phyloP scores from a whole-genome alignment of 2,888 invertebrate genomes.

The Drosophila paramelanica region DNA sequence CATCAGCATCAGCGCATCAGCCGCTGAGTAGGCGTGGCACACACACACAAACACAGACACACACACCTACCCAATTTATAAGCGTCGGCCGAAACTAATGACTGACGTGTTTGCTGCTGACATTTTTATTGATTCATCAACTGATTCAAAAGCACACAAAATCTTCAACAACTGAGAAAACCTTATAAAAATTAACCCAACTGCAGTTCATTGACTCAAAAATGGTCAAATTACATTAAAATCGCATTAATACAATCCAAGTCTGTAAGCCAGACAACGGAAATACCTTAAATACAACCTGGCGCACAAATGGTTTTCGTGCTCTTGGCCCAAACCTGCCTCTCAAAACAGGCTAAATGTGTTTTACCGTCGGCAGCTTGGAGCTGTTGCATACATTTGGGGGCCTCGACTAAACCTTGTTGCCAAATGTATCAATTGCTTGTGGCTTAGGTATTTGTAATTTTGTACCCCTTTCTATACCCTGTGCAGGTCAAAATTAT shows the following conservation, averaged over 20 bases:
- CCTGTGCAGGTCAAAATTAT: neutral
- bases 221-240: constrained; percentile 42
- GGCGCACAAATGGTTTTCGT: constrained; percentile 12
- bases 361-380: constrained; percentile 13
- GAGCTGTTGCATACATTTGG: constrained; percentile 18
- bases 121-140: constrained; percentile 71
- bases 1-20: constrained; percentile 12
- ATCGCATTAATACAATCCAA: constrained; percentile 25
- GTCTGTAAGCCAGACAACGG: constrained; percentile 16
- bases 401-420: neutral
- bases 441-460: constrained; percentile 1
- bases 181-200: neutral
- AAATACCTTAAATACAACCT: constrained; percentile 18
- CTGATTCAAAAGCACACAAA: constrained; percentile 11
- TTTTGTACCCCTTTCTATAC: neutral
- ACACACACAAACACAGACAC: neutral
- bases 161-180: neutral
- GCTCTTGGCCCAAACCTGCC: neutral
- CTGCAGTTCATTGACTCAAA: constrained; percentile 19
- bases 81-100: constrained; percentile 60
- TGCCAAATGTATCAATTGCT: constrained; percentile 22
- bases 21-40: constrained; percentile 2
- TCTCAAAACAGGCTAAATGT: constrained; percentile 13
- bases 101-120: constrained; percentile 61
- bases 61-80: constrained; percentile 38